Evolutionary conservation across 2,113 vertebrate species (phyloP).

Genomic region (Daboia siamensis): DNA sequence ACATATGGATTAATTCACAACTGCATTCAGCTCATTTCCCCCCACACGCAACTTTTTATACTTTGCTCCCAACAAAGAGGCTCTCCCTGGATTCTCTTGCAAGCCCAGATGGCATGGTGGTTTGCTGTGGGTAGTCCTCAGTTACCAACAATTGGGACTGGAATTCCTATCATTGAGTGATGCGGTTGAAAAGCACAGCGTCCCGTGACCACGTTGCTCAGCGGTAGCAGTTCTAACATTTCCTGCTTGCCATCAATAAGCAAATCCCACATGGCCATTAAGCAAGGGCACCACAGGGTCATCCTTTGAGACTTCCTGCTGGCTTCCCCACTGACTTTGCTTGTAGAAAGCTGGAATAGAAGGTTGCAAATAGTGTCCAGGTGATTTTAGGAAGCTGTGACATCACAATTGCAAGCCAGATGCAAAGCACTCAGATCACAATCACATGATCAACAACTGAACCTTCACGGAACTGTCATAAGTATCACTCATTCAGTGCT

Average conservation of each 20-base stretch:
- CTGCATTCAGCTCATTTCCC: rapidly evolving
- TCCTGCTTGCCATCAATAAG: neutral
- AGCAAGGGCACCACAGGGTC: neutral
- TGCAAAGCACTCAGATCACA: neutral
- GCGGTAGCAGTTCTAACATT: neutral
- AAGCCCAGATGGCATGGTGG: neutral
- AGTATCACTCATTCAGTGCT: neutral
- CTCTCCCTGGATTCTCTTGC: neutral
- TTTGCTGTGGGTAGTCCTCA: neutral
- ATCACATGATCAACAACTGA: neutral
- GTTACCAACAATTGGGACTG: neutral
- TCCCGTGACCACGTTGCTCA: neutral
- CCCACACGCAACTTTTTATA: neutral
- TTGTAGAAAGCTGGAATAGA: neutral
- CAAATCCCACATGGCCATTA: neutral
- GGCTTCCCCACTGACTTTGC: neutral
- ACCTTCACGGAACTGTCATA: neutral
- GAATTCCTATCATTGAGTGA: neutral
- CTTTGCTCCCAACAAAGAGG: neutral
- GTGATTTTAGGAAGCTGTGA: neutral
- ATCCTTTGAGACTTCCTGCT: neutral
- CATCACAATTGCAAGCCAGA: neutral
- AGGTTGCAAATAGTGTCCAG: neutral
- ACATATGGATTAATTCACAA: neutral
- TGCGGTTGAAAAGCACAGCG: neutral